Evolutionary conservation across 2,888 invertebrate species (phyloP), one percentile per base, ranked within the genome.

Genomic region (Deilephila elpenor): DNA sequence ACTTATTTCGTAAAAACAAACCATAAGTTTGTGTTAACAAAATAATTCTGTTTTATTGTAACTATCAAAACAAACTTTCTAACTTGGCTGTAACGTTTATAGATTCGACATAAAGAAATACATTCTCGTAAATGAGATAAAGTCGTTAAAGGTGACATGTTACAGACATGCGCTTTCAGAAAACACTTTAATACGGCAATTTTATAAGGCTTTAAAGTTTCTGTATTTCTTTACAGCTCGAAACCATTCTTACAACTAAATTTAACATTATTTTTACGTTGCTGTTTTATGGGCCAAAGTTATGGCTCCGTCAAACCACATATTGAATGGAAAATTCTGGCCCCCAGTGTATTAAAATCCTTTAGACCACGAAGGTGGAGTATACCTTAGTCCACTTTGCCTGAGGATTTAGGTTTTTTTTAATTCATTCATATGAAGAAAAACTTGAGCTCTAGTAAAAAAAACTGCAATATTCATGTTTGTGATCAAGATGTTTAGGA

Each of bases 51-150:
- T 44, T 44, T 44, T 44, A 44, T 44, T 44, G 44, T 44, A 20
- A 20, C 37, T 20, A 67, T 67, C 44, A 67, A 67, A 67, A 51
- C 51, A 44, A 67, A 67, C 67, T 67, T 67, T 67, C 67, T 67
- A 67, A 32, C 61, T 51, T 19, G 19, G 44, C 29, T 6, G n/a
- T 60, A 79, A 79, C 75, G 78, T 77, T 73, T 73, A 60, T 60
- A 51, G 70, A 73, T 70, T 59, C 59, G 44, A 59, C 72, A 77
- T 73, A 75, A 78, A 74, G 74, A 80, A 72, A 77, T 79, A 76
- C 74, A 70, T 64, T 74, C 74, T 82, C 82, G 78, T 83, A 79
- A 83, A 83, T 72, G 75, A 74, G 75, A 77, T 75, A 75, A 75
- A 78, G 76, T 73, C 74, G 78, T 78, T 79, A 79, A 75, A 78